phyloP scores from a whole-genome alignment of 2,888 invertebrate genomes.

The Megaustenia siamemsis region DNA sequence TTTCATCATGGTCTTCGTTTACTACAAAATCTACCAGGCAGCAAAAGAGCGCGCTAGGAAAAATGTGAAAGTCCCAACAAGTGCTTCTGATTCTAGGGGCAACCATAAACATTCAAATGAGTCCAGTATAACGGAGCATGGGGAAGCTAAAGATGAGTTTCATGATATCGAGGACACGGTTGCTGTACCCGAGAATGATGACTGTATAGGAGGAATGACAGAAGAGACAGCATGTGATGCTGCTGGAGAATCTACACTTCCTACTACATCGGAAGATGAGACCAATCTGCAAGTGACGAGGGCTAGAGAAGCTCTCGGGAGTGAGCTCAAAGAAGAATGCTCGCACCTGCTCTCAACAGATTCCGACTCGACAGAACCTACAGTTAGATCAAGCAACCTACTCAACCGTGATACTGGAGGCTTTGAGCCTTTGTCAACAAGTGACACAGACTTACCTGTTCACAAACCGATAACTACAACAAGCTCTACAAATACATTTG shows the following conservation, averaged over 20 bases:
- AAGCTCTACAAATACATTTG: slow-evolving; percentile 9
- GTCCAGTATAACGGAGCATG: slow-evolving; percentile 65
- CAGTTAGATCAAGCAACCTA: slow-evolving; percentile 43
- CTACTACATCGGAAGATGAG: slow-evolving; percentile 61
- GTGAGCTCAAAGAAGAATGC: slow-evolving; percentile 57
- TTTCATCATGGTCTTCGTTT: slow-evolving; percentile 99
- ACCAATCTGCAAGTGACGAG: slow-evolving; percentile 18
- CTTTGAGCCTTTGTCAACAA: neutral
- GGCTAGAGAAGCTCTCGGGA: slow-evolving; percentile 9
- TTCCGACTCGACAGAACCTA: slow-evolving; percentile 60
- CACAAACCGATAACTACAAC: slow-evolving; percentile 11
- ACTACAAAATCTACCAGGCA: slow-evolving; percentile 98
- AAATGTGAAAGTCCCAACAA: slow-evolving; percentile 57
- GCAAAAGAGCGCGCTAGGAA: slow-evolving; percentile 94
- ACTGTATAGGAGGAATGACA: neutral
- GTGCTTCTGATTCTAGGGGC: slow-evolving; percentile 42
- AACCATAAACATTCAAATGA: slow-evolving; percentile 62
- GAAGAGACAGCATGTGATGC: slow-evolving; percentile 41
- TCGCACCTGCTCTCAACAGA: slow-evolving; percentile 64
- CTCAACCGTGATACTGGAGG: slow-evolving; percentile 50
- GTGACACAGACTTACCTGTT: slow-evolving; percentile 21
- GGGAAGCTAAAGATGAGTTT: slow-evolving; percentile 34
- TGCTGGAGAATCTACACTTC: slow-evolving; percentile 41
- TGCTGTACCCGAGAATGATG: neutral
- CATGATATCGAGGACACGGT: slow-evolving; percentile 62